phyloP scores from a whole-genome alignment of 2,888 invertebrate species.

The Netelia inedita region DNA sequence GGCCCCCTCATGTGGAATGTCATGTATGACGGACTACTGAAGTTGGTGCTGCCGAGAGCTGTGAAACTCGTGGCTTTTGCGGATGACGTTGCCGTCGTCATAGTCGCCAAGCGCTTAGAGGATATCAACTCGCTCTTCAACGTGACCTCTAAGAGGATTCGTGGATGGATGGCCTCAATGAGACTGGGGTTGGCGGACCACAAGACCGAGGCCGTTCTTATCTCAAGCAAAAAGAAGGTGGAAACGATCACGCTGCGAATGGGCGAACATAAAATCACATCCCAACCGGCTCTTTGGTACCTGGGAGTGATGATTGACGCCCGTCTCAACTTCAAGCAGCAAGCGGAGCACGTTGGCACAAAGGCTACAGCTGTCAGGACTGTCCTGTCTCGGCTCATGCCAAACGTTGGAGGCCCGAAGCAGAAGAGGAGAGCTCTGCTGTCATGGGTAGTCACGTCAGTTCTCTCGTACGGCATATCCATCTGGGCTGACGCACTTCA shows the following conservation, averaged over 20 bases:
- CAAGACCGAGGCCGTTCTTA: conserved; percentile 71
- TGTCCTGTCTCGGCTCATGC: conserved; percentile 67
- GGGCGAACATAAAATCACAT: conserved; percentile 58
- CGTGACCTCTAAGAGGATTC: conserved; percentile 5
- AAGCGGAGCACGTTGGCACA: conserved; percentile 34
- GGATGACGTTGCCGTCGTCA: conserved; percentile 59
- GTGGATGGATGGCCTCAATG: conserved; percentile 35
- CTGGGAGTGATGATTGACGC: conserved; percentile 70
- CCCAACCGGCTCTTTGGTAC: conserved; percentile 69
- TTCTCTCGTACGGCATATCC: conserved; percentile 66
- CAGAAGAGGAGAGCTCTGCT: conserved; percentile 64
- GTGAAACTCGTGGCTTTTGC: conserved; percentile 52
- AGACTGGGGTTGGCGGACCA: conserved; percentile 73
- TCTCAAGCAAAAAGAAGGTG: conserved; percentile 62
- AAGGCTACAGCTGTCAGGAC: conserved; percentile 59
- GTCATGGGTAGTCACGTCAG: conserved; percentile 64
- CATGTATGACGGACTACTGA: conserved; percentile 61
- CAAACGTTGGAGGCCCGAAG: conserved; percentile 71
- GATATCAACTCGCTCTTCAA: conserved; percentile 29
- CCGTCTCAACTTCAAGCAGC: conserved; percentile 66
- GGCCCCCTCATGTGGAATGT: conserved; percentile 64
- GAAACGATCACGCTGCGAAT: conserved; percentile 52
- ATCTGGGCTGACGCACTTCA: conserved; percentile 63
- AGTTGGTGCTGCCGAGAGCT: conserved; percentile 4
- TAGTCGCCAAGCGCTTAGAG: conserved; percentile 59